These are phyloP conservation scores for Sparidentex hasta DNA, from an alignment of 2,797 vertebrate genomes.

Conservation along the genomic window DNA sequence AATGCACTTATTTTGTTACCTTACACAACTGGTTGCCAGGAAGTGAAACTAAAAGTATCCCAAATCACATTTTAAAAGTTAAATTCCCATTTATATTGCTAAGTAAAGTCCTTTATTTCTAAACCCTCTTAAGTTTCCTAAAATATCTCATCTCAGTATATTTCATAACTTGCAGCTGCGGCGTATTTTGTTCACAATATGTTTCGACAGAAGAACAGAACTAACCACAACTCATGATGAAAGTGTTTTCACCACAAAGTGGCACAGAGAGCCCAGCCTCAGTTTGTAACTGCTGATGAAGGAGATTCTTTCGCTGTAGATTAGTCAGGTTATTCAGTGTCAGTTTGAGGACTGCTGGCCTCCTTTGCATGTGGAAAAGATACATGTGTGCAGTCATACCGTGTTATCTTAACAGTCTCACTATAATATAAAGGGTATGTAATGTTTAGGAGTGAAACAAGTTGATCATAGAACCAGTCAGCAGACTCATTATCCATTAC, in stretches of 20 bases:
- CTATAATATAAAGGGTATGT: too few relatives aligned
- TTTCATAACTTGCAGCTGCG: neutral
- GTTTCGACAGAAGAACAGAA: neutral
- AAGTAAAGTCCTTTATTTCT: too few relatives aligned
- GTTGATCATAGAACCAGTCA: neutral
- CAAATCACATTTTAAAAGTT: too few relatives aligned
- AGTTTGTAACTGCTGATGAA: neutral
- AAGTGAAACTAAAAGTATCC: too few relatives aligned
- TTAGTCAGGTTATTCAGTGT: neutral
- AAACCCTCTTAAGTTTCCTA: too few relatives aligned
- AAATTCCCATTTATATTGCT: too few relatives aligned
- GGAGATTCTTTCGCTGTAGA: neutral
- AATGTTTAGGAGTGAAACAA: neutral
- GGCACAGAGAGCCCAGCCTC: neutral
- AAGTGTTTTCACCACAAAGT: neutral
- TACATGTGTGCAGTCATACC: neutral
- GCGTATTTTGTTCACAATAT: neutral
- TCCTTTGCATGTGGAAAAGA: conserved; percentile 34
- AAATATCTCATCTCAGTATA: neutral
- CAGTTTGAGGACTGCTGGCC: neutral
- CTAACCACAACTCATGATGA: neutral
- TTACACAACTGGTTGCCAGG: too few relatives aligned
- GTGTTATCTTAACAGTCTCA: neutral
- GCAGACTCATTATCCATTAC: neutral
- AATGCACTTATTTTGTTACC: too few relatives aligned